Evolutionary conservation across 2,797 vertebrate species (phyloP), one percentile per base, ranked within the genome.

Genomic region (Manis javanica): DNA sequence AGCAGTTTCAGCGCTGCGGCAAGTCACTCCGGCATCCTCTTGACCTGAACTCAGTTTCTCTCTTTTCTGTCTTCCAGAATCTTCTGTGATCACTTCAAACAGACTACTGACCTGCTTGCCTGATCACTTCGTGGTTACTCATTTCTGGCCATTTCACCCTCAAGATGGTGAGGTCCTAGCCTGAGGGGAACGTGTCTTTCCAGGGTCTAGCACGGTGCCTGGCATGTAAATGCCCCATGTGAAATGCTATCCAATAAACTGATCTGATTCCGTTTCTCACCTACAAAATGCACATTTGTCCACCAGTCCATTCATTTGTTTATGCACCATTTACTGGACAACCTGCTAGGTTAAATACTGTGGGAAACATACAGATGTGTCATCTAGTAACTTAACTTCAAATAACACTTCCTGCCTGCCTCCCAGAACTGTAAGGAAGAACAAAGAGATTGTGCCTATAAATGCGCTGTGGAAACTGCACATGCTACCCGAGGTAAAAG

Each of bases 241-340:
- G 26, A 29, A 93, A 57, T 82, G 61, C 19, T 79, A 87, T 81
- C 23, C 39, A 55, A 0, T 49, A 59, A 90, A 64, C 55, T 49
- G 15, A 83, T 79, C 37, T 31, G 37, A 81, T 18, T 77, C 84
- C n/a, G 10, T 53, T 61, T 94, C n/a, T 96, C 59, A 37, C 37
- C 53, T 23, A 10, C 66, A 66, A 71, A 77, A 71, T 10, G 4
- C 21, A 92, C 68, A 39, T 79, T 39, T 53, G 7, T 34, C 66
- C 51, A 59, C 64, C 53, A 12, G 39, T 19, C 55, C 66, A 16
- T 42, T 23, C 46, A 46, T 78, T 12, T 77, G 29, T 29, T 89
- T 71, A 18, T 34, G 72, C 4, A 3, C 14, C 61, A 31, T 83
- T 86, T 71, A 53, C 49, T 37, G 39, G 55, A 49, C 55, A 79